These are phyloP conservation scores for Adela reaumurella DNA, from an alignment of 2,888 invertebrate species.

Conservation along the genomic window DNA sequence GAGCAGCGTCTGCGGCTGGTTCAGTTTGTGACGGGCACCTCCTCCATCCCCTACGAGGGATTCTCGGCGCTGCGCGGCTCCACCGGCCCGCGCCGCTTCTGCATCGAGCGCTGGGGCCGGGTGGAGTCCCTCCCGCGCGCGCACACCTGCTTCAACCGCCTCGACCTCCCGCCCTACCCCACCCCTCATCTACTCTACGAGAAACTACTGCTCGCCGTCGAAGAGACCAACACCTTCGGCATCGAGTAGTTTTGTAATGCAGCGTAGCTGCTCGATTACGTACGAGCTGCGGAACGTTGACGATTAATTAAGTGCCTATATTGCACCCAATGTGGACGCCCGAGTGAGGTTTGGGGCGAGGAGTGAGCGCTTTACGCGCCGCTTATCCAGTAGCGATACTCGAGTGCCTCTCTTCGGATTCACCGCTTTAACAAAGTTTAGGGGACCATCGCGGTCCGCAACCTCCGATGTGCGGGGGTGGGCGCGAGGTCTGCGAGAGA, in stretches of 20 bases:
- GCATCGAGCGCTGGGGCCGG: conserved; percentile 96
- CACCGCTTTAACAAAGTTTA: too few species aligned
- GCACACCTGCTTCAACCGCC: conserved; percentile 96
- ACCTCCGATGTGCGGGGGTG: too few species aligned
- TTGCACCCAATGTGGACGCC: too few species aligned
- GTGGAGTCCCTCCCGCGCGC: conserved; percentile 91
- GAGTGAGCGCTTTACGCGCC: too few species aligned
- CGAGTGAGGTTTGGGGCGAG: too few species aligned
- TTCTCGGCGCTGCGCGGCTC: conserved; percentile 93
- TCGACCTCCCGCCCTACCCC: conserved; percentile 95
- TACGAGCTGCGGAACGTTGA: too few species aligned
- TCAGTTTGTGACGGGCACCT: conserved; percentile 97
- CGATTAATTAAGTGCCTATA: too few species aligned
- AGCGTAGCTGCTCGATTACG: too few species aligned
- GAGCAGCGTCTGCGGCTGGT: conserved; percentile 89
- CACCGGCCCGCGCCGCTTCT: conserved; percentile 92
- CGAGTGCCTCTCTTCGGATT: too few species aligned
- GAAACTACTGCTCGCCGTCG: conserved; percentile 88
- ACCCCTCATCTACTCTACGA: conserved; percentile 88
- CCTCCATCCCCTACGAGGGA: conserved; percentile 96
- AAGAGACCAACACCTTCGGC: conserved; percentile 94
- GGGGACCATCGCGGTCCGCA: too few species aligned
- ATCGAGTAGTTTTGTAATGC: conserved; percentile 68
- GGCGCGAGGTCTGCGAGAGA: too few species aligned
- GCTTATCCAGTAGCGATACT: too few species aligned